Conservation (phyloP, 2,113 vertebrate genomes). For the Columba janthina region DNA sequence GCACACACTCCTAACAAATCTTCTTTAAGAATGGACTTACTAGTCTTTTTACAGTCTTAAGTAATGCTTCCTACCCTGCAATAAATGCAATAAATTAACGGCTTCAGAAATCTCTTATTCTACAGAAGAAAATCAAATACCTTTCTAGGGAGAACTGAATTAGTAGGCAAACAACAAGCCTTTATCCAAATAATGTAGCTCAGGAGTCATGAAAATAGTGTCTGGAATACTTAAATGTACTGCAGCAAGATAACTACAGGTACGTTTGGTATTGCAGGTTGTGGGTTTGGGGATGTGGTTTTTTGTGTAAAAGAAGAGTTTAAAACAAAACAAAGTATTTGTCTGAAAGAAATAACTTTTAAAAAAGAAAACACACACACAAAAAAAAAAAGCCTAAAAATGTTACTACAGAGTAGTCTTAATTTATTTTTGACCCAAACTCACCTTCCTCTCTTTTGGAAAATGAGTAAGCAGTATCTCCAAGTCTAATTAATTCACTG, state of each 20-base stretch:
- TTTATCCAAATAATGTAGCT: neutral
- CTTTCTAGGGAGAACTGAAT: neutral
- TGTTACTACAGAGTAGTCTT: neutral
- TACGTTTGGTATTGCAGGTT: neutral
- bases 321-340: neutral
- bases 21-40: neutral
- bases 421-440: neutral
- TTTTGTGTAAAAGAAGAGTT: neutral
- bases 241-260: neutral
- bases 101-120: neutral
- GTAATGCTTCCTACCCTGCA: neutral
- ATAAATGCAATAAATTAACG: neutral
- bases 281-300: rapidly evolving
- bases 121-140: neutral
- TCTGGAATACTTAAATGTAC: neutral
- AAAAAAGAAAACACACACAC: neutral
- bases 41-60: neutral
- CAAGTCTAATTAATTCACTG: slow-evolving; percentile 85
- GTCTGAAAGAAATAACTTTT: neutral
- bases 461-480: slow-evolving; percentile 86
- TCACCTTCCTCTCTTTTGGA: slow-evolving; percentile 81
- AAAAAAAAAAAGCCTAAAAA: neutral
- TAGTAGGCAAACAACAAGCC: neutral
- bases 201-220: neutral
- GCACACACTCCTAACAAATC: neutral